Evolutionary conservation across 2,113 vertebrate species (phyloP).

Genomic region (Varanus salvator): DNA sequence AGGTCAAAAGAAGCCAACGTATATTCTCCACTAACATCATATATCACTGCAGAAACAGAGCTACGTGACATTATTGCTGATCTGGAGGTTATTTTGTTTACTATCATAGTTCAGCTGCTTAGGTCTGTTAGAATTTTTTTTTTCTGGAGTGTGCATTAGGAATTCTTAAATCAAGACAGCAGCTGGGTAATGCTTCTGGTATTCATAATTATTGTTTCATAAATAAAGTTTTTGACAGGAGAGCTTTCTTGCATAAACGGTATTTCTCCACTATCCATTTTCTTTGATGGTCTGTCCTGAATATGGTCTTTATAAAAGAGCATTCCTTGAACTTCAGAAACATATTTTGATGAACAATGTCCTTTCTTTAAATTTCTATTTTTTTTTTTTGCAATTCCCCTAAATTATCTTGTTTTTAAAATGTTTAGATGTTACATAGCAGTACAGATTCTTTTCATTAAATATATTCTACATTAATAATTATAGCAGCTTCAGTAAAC

Average conservation of each 20-base stretch:
- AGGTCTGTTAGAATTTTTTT: background rate
- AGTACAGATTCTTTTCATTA: background rate
- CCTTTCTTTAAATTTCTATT: background rate
- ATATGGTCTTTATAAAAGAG: background rate
- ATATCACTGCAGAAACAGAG: slow-evolving; percentile 91
- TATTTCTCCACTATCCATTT: background rate
- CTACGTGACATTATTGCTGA: slow-evolving; percentile 88
- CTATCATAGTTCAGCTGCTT: slow-evolving; percentile 1
- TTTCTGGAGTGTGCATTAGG: background rate
- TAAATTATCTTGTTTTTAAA: background rate
- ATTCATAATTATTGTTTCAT: background rate
- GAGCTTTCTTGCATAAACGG: background rate
- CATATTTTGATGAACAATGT: background rate
- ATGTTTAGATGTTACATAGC: background rate
- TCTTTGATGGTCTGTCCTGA: background rate
- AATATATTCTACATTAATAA: background rate
- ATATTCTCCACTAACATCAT: slow-evolving; percentile 90
- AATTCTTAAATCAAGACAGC: background rate
- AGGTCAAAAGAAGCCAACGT: slow-evolving; percentile 71
- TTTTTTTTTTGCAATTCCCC: background rate
- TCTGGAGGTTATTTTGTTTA: slow-evolving; percentile 85
- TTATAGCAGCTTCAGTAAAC: background rate
- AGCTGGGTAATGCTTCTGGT: background rate
- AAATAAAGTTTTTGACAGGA: background rate
- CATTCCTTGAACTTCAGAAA: background rate